A percentile compares a stretch with the other conserved stretches of the same genome.
Conservation (phyloP, 2,113 vertebrate genomes). For the Trichechus manatus region DNA sequence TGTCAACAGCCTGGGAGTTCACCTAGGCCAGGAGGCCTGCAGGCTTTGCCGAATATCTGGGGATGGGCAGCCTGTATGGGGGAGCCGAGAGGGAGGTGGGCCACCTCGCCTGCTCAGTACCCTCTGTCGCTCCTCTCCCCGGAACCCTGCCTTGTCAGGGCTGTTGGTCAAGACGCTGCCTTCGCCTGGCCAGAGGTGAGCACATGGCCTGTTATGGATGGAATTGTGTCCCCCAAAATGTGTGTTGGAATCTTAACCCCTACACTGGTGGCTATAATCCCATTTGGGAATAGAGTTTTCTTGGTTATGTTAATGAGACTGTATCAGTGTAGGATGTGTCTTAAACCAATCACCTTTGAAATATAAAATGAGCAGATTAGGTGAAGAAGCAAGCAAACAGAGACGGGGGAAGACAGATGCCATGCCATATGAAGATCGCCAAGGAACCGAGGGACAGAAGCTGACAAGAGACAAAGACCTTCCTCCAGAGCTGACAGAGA, state of each 20-base stretch:
- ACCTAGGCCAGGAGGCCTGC: background rate
- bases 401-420: no score
- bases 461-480: no score
- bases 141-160: background rate
- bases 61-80: rapidly evolving
- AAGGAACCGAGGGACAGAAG: no score
- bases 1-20: background rate
- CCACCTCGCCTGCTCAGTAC: rapidly evolving
- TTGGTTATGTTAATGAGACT: no score
- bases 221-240: no score
- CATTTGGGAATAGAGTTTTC: no score
- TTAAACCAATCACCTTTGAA: background rate
- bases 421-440: no score
- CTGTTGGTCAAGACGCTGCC: background rate
- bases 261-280: no score
- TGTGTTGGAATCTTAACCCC: no score
- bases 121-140: background rate
- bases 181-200: background rate
- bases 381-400: background rate
- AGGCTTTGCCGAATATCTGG: background rate
- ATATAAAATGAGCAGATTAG: background rate
- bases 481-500: no score
- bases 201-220: background rate
- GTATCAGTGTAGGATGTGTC: background rate
- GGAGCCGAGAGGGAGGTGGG: rapidly evolving